Evolutionary conservation across 2,797 vertebrate genomes (phyloP).

Genomic region (Arrhamphus sclerolepis): DNA sequence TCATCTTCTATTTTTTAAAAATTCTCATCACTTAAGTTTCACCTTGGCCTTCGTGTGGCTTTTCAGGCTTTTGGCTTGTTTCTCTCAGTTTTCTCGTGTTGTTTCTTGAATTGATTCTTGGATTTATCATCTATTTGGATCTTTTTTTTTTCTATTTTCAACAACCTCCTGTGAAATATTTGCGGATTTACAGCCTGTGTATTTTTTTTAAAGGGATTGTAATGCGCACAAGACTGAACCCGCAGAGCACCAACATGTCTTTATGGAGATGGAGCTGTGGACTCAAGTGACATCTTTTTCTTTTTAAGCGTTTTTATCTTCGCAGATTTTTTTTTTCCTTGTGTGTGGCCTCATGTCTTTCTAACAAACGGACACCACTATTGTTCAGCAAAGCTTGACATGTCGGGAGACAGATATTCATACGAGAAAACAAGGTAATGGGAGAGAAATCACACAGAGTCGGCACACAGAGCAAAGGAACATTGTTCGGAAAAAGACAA

Average conservation of each 20-base stretch:
- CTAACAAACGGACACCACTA: slow-evolving; percentile 13
- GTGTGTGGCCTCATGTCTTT: slow-evolving; percentile 30
- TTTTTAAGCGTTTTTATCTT: slow-evolving; percentile 44
- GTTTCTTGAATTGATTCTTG: slow-evolving; percentile 18
- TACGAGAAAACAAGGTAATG: slow-evolving; percentile 68
- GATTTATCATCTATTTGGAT: slow-evolving; percentile 48
- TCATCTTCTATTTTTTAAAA: slow-evolving; percentile 16
- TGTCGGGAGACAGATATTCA: slow-evolving; percentile 43
- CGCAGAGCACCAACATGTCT: slow-evolving; percentile 61
- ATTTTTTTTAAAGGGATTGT: slow-evolving; percentile 24
- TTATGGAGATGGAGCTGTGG: slow-evolving; percentile 75
- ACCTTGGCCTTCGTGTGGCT: slow-evolving; percentile 40
- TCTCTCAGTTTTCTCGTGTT: slow-evolving; percentile 25
- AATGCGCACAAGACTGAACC: slow-evolving; percentile 41
- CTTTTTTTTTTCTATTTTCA: not conserved
- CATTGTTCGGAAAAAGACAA: slow-evolving; percentile 73
- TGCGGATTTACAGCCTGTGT: slow-evolving; percentile 57
- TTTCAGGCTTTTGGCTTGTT: slow-evolving; percentile 37
- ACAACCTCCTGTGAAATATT: slow-evolving; percentile 31
- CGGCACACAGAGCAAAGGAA: slow-evolving; percentile 69
- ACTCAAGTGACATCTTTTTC: slow-evolving; percentile 56
- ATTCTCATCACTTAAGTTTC: slow-evolving; percentile 41
- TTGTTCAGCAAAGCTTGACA: slow-evolving; percentile 4
- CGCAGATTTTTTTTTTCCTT: not conserved
- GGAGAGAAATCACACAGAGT: slow-evolving; percentile 67